Evolutionary conservation across 1,140 invertebrate species (phyloP).

Genomic region (Conopomorpha cramerella): DNA sequence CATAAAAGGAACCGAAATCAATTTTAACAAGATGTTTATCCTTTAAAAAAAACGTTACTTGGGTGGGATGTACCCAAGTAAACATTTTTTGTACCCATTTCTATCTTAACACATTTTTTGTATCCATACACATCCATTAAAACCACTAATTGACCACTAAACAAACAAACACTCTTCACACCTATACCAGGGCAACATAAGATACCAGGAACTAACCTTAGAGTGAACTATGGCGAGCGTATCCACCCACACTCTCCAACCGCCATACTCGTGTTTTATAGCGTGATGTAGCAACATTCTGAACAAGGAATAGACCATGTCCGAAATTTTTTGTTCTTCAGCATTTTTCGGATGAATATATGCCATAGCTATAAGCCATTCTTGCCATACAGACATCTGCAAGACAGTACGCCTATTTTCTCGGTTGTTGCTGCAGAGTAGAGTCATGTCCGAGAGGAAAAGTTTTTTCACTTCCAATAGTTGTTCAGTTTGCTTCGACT

Average conservation of each 20-base stretch:
- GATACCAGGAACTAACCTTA: conserved; percentile 77
- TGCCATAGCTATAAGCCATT: conserved; percentile 98
- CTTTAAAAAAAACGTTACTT: too few species aligned
- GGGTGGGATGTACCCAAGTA: too few species aligned
- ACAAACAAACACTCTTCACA: too few species aligned
- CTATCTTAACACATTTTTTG: too few species aligned
- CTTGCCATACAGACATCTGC: conserved; percentile 99
- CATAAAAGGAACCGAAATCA: too few species aligned
- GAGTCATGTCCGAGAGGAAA: conserved; percentile 96
- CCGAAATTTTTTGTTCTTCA: conserved; percentile 95
- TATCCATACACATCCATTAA: too few species aligned
- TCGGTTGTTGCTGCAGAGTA: conserved; percentile 95
- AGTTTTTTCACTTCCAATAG: conserved; percentile 93
- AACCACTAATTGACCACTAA: too few species aligned
- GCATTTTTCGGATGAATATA: conserved; percentile 96
- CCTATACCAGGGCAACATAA: too few species aligned
- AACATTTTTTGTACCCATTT: too few species aligned
- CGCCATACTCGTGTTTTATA: conserved; percentile 99
- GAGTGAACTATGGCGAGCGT: conserved; percentile 99
- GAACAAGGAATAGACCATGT: conserved; percentile 98
- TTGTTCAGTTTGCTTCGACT: conserved; percentile 92
- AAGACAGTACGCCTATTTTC: conserved; percentile 96
- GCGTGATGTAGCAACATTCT: conserved; percentile 96
- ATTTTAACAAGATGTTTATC: too few species aligned
- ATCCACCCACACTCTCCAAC: conserved; percentile 99